A percentile compares a stretch with the other conserved stretches of the same genome.
These are phyloP conservation scores for Zosterops japonicus DNA, from an alignment of 2,113 vertebrate genomes.

Conservation along the genomic window DNA sequence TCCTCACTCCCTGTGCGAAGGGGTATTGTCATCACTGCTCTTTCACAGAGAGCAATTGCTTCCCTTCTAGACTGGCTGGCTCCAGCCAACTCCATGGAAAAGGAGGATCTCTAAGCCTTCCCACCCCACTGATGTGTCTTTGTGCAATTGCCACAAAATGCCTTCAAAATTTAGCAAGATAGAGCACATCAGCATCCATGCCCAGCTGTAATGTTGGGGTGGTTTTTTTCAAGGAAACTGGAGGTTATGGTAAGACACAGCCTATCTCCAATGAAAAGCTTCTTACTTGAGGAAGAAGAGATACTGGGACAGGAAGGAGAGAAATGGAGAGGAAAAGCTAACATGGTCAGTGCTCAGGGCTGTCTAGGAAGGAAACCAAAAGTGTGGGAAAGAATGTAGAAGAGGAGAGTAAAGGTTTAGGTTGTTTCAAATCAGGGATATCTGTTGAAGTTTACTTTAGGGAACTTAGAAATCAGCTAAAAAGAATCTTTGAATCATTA, in stretches of 20 bases:
- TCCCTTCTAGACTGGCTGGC: background rate
- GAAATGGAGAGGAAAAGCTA: background rate
- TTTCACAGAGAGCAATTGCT: background rate
- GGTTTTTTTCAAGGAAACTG: background rate
- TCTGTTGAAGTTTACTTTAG: background rate
- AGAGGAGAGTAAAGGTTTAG: background rate
- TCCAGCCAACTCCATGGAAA: background rate
- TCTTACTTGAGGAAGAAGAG: background rate
- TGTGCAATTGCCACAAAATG: background rate
- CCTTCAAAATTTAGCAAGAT: background rate
- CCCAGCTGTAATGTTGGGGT: background rate
- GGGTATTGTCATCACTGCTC: background rate
- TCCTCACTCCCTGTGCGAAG: accelerated
- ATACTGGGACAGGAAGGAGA: background rate
- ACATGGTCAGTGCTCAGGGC: accelerated
- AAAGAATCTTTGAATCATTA: background rate
- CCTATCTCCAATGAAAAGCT: background rate
- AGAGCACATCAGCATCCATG: background rate
- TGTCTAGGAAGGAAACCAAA: background rate
- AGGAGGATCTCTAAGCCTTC: background rate
- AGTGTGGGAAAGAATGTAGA: background rate
- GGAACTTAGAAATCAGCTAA: background rate
- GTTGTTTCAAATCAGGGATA: background rate
- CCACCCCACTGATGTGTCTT: background rate
- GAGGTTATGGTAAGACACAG: background rate